Evolutionary conservation across 2,797 vertebrate species (phyloP).

Genomic region (Pipistrellus pipistrellus): DNA sequence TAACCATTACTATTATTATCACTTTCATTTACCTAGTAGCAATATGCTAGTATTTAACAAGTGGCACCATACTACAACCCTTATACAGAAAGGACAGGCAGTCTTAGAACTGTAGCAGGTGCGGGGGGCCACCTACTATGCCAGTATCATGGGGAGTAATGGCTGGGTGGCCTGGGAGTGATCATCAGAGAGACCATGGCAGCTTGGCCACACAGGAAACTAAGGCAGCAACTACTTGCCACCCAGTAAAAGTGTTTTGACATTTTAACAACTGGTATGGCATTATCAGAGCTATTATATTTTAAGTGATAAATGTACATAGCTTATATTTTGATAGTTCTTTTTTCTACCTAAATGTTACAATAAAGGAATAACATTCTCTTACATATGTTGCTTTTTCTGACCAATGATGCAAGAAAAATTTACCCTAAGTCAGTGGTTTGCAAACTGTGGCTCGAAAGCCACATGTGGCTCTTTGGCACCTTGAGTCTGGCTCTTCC

Average conservation of each 20-base stretch:
- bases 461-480: no score
- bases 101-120: background rate
- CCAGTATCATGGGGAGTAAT: background rate
- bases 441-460: no score
- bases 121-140: background rate
- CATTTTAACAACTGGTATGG: background rate
- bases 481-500: no score
- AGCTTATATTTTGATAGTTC: background rate
- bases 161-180: accelerated
- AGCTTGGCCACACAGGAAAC: background rate
- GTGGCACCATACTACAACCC: background rate
- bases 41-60: background rate
- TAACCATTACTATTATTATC: background rate
- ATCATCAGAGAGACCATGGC: background rate
- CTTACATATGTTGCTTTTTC: background rate
- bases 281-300: background rate
- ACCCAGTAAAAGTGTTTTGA: background rate
- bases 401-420: background rate
- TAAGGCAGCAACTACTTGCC: background rate
- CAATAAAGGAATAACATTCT: background rate
- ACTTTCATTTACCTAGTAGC: background rate
- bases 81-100: background rate
- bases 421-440: background rate
- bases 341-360: slow-evolving; percentile 27
- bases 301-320: background rate